Evolutionary conservation across 2,888 invertebrate genomes (phyloP).

Genomic region (Ligdia adustata): DNA sequence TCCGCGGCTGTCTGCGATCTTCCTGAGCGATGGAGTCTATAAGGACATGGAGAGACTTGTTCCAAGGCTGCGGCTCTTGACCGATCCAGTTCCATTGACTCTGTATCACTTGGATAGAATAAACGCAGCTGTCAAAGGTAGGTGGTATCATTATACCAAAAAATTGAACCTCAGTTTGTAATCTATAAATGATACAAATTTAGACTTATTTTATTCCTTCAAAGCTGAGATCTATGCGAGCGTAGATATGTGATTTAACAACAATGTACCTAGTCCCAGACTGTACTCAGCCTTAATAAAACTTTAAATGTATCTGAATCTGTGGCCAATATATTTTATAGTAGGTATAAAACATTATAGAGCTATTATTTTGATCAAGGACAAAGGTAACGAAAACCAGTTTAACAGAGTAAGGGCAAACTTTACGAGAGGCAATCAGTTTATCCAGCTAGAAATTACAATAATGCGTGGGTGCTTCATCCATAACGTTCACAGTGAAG

Average conservation of each 20-base stretch:
- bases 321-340: no score
- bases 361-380: neutral
- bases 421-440: constrained; percentile 29
- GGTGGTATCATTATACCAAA: no score
- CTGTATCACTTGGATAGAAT: constrained; percentile 80
- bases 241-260: no score
- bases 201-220: no score
- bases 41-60: constrained; percentile 54
- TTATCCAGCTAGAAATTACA: constrained; percentile 58
- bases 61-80: constrained; percentile 64
- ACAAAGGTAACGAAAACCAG: constrained; percentile 6
- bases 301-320: no score
- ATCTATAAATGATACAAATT: no score
- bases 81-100: constrained; percentile 80
- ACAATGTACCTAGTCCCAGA: no score
- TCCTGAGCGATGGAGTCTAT: constrained; percentile 66
- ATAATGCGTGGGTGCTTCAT: constrained; percentile 72
- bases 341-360: no score
- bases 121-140: constrained; percentile 83
- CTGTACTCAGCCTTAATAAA: no score
- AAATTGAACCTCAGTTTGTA: no score
- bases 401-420: constrained; percentile 5
- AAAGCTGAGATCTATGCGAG: no score
- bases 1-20: constrained; percentile 76
- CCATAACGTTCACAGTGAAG: constrained; percentile 67